A percentile compares a stretch with the other conserved stretches of the same genome.
Evolutionary conservation across 1,140 invertebrate genomes (phyloP).

Genomic region (Psix sp.): DNA sequence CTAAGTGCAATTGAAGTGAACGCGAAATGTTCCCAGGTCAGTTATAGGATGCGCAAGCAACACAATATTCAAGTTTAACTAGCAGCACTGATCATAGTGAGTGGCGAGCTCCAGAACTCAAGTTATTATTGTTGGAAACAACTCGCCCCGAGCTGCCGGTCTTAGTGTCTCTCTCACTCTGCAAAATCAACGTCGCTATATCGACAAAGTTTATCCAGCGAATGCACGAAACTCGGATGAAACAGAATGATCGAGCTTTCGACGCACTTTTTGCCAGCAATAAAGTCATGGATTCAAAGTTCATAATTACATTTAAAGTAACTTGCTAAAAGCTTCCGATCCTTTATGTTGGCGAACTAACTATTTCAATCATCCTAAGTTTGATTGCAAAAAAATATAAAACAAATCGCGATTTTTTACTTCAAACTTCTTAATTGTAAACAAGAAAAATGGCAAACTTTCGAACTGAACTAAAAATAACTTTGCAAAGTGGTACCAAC

Average conservation of each 20-base stretch:
- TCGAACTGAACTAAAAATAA: no score
- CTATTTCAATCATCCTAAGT: conserved; percentile 44
- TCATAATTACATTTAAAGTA: conserved; percentile 55
- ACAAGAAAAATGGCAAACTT: no score
- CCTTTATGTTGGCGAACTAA: conserved; percentile 43
- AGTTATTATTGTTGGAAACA: conserved; percentile 73
- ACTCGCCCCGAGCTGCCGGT: conserved; percentile 32
- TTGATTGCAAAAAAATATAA: conserved; percentile 19
- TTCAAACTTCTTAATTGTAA: no score
- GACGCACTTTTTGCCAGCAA: conserved; percentile 51
- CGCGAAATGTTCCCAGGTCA: no score
- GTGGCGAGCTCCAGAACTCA: conserved; percentile 69
- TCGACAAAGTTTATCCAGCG: conserved; percentile 54
- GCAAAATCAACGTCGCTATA: conserved; percentile 56
- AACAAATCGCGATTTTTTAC: no score
- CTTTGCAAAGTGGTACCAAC: no score
- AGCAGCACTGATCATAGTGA: conserved; percentile 59
- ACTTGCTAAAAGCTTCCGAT: conserved; percentile 50
- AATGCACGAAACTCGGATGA: conserved; percentile 41
- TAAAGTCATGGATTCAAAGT: conserved; percentile 57
- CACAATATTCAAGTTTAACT: conserved; percentile 62
- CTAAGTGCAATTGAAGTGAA: no score
- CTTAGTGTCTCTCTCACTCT: conserved; percentile 9
- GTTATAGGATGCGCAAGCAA: conserved; percentile 31
- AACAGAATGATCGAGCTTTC: conserved; percentile 58